Percentiles rank a stretch among this genome's conserved stretches.
Conservation (phyloP, 2,113 vertebrate genomes). For the Gymnobelideus leadbeateri region DNA sequence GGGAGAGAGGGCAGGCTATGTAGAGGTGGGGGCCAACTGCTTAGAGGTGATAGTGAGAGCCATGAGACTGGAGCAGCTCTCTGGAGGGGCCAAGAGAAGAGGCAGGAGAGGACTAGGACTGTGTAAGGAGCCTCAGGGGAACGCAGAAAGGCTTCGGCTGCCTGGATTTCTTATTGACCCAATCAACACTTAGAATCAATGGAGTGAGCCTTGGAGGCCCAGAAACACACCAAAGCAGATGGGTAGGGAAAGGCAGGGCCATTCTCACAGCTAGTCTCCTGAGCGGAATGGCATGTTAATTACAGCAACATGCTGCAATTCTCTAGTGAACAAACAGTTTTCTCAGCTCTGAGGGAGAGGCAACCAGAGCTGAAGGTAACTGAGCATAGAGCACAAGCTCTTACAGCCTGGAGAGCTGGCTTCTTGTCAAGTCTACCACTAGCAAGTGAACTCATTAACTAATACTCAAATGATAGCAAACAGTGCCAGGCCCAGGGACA, state of each 20-base stretch:
- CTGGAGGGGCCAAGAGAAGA: background rate
- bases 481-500: background rate
- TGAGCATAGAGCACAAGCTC: background rate
- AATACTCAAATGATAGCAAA: background rate
- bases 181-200: background rate
- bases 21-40: background rate
- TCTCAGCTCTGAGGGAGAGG: background rate
- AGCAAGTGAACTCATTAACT: background rate
- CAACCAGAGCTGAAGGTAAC: background rate
- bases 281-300: conserved; percentile 9
- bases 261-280: background rate
- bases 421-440: background rate
- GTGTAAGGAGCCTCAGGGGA: background rate
- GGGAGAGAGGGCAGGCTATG: background rate
- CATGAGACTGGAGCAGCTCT: background rate
- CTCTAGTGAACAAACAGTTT: background rate
- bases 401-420: background rate
- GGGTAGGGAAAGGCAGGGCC: background rate
- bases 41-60: background rate
- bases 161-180: background rate
- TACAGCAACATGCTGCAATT: conserved; percentile 1
- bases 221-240: background rate
- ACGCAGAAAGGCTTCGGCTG: background rate
- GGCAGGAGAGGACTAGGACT: background rate
- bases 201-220: background rate